phyloP scores from a whole-genome alignment of 1,140 invertebrate genomes.

The Calliopsis andreniformis region DNA sequence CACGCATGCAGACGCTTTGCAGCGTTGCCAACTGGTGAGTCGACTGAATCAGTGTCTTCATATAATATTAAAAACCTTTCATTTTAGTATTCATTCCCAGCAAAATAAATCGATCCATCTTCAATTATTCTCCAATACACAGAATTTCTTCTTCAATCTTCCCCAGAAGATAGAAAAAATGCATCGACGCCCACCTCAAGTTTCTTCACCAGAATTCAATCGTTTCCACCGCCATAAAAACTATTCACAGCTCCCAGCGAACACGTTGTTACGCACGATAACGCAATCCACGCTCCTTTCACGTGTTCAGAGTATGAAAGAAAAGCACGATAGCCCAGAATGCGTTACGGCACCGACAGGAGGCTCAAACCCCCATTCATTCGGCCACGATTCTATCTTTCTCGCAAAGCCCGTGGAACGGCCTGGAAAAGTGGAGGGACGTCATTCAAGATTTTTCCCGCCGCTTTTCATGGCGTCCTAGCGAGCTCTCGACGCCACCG shows the following conservation, averaged over 20 bases:
- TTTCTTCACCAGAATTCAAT: too few relatives aligned
- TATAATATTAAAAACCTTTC: too few relatives aligned
- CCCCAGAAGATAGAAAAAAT: too few relatives aligned
- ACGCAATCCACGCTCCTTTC: not conserved
- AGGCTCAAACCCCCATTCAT: constrained; percentile 29
- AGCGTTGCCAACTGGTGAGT: too few relatives aligned
- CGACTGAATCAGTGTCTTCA: too few relatives aligned
- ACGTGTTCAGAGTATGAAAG: not conserved
- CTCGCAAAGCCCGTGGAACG: not conserved
- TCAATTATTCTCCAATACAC: too few relatives aligned
- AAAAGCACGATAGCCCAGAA: not conserved
- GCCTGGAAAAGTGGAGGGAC: not conserved
- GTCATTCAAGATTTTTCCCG: constrained; percentile 37
- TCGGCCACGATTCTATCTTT: constrained; percentile 22
- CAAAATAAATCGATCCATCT: too few relatives aligned
- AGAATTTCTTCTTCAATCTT: too few relatives aligned
- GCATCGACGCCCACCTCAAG: too few relatives aligned
- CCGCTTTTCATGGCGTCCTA: constrained; percentile 4
- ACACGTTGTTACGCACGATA: constrained; percentile 1
- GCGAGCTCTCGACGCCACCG: constrained; percentile 14
- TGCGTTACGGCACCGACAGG: not conserved
- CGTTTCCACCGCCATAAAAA: too few relatives aligned
- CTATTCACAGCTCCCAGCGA: not conserved
- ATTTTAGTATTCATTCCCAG: too few relatives aligned
- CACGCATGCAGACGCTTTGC: too few relatives aligned